These are phyloP conservation scores for Agrotis segetum DNA, from an alignment of 2,888 invertebrate species.

Conservation along the genomic window DNA sequence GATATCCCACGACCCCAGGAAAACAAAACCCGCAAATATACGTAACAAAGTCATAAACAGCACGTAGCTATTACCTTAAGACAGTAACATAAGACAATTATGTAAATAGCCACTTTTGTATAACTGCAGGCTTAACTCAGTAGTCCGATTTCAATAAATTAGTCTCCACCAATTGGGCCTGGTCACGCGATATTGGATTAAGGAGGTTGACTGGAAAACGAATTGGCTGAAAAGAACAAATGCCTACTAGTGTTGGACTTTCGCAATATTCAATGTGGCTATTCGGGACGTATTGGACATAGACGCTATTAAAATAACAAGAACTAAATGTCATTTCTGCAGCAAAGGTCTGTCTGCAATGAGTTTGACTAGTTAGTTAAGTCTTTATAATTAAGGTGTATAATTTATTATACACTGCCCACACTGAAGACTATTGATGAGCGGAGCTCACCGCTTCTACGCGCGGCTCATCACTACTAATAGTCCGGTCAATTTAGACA, in stretches of 20 bases:
- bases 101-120: constrained; percentile 50
- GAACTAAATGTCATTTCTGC: not conserved
- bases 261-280: constrained; percentile 1
- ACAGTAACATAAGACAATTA: constrained; percentile 50
- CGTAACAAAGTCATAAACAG: not conserved
- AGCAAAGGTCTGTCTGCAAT: constrained; percentile 7
- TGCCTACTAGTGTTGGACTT: constrained; percentile 14
- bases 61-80: constrained; percentile 15
- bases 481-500: too few species aligned
- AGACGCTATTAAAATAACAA: not conserved
- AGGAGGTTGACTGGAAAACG: constrained; percentile 32
- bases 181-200: constrained; percentile 57
- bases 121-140: constrained; percentile 45
- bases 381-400: too few species aligned
- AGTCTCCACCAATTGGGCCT: constrained; percentile 40
- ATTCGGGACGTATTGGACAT: constrained; percentile 32
- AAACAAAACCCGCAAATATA: not conserved
- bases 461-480: too few species aligned
- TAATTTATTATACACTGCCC: too few species aligned
- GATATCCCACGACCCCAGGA: too few species aligned
- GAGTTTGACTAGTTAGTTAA: constrained; percentile 7
- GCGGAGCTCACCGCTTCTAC: too few species aligned
- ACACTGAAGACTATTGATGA: too few species aligned
- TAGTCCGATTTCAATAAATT: constrained; percentile 62
- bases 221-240: constrained; percentile 36